These are phyloP conservation scores for Umimayanthus chanpuru DNA, from an alignment of 92 coral and sea anemone species.

Conservation along the genomic window DNA sequence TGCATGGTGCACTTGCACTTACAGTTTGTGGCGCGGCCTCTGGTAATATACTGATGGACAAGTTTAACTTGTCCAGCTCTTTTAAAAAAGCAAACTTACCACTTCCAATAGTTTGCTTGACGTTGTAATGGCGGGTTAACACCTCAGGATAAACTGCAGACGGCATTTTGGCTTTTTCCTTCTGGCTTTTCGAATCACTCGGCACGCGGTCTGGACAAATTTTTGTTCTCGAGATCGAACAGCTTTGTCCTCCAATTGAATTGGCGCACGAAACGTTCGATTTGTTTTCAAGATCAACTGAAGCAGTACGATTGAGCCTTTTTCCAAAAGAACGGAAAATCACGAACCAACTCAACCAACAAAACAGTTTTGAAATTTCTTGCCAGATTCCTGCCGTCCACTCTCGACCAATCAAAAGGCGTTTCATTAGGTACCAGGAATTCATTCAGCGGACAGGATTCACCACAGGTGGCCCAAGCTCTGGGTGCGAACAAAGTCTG, in stretches of 20 bases:
- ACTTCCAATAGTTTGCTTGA: constrained; percentile 93
- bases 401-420: constrained; percentile 36
- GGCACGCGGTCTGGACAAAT: too few relatives aligned
- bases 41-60: neutral
- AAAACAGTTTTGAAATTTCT: constrained; percentile 25
- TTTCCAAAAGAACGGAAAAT: neutral
- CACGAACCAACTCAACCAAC: neutral
- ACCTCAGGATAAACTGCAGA: constrained; percentile 83
- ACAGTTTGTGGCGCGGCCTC: too few relatives aligned
- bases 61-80: neutral
- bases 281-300: neutral
- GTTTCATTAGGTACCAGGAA: constrained; percentile 24
- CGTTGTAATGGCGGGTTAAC: constrained; percentile 78
- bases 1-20: too few relatives aligned
- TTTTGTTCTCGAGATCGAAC: too few relatives aligned
- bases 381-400: neutral
- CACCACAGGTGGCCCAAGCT: too few relatives aligned
- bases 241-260: neutral
- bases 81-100: constrained; percentile 68
- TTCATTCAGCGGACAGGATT: neutral
- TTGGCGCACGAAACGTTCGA: constrained; percentile 10
- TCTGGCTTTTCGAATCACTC: too few relatives aligned
- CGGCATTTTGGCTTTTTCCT: constrained; percentile 75
- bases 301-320: neutral
- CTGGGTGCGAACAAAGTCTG: too few relatives aligned